These are phyloP conservation scores for Neodiprion virginianus DNA, from an alignment of 1,140 invertebrate genomes.

Conservation along the genomic window DNA sequence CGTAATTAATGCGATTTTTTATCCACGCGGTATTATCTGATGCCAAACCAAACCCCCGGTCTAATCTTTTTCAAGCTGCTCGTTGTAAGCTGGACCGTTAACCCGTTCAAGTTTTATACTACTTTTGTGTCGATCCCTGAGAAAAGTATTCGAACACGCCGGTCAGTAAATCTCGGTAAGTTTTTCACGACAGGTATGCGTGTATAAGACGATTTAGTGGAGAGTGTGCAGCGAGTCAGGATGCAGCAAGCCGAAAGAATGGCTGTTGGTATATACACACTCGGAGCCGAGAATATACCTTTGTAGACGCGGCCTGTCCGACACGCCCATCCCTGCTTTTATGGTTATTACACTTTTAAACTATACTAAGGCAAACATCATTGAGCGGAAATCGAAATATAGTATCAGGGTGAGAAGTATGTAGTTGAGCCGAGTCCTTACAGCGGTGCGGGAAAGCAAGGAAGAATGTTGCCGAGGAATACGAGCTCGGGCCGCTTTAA, in stretches of 20 bases:
- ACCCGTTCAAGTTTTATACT: background rate
- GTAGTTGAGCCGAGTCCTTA: background rate
- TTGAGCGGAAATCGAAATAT: slow-evolving; percentile 11
- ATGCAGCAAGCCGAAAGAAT: background rate
- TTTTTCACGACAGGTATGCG: background rate
- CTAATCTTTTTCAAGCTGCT: background rate
- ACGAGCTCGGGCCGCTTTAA: background rate
- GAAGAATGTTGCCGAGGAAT: background rate
- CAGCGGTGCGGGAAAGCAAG: background rate
- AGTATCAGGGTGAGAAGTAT: slow-evolving; percentile 3
- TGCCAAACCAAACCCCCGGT: background rate
- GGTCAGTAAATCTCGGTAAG: background rate
- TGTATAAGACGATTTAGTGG: background rate
- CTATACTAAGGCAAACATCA: slow-evolving; percentile 15
- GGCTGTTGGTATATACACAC: background rate
- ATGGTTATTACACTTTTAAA: slow-evolving; percentile 15
- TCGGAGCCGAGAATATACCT: background rate
- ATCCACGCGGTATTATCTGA: background rate
- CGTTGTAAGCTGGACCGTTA: background rate
- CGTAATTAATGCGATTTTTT: background rate
- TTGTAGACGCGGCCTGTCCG: background rate
- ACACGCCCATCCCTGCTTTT: slow-evolving; percentile 13
- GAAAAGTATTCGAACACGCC: background rate
- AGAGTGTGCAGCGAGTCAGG: background rate
- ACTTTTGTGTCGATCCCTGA: background rate